A percentile compares a stretch with the other conserved stretches of the same genome.
These are phyloP conservation scores for Orthonyx spaldingii DNA, from an alignment of 2,113 vertebrate species.

Conservation along the genomic window DNA sequence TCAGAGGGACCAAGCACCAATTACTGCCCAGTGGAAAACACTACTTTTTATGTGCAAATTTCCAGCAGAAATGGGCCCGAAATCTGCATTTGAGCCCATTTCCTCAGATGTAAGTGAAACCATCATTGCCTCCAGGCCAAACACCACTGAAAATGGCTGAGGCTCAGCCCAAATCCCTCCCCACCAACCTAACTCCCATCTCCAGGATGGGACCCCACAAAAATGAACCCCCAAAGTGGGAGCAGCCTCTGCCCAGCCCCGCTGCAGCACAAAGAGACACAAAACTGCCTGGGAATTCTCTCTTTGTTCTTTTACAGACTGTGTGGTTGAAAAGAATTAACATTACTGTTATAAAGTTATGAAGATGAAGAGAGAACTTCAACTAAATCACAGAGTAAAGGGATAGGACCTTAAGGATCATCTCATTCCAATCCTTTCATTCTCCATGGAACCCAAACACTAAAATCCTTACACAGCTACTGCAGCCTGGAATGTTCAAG, in stretches of 20 bases:
- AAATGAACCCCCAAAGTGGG: too few relatives aligned
- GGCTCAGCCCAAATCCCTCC: background rate
- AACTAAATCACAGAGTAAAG: background rate
- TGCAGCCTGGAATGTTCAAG: rapidly evolving
- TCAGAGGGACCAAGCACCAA: background rate
- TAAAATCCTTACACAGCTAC: background rate
- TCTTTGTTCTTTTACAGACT: background rate
- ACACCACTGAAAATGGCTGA: background rate
- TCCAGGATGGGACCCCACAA: background rate
- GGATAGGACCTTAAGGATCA: too few relatives aligned
- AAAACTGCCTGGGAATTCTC: background rate
- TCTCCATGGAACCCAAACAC: background rate
- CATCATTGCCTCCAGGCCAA: background rate
- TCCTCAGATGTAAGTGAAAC: background rate
- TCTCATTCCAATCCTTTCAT: background rate
- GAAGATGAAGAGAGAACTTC: background rate
- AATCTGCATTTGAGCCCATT: background rate
- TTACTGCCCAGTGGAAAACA: background rate
- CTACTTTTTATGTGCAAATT: background rate
- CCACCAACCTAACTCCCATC: background rate
- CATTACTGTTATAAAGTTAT: rapidly evolving
- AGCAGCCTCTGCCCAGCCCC: background rate
- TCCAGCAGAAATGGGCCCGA: background rate
- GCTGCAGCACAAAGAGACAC: background rate
- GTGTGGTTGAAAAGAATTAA: rapidly evolving